Evolutionary conservation across 2,888 invertebrate genomes (phyloP).

Genomic region (Rhagium mordax): DNA sequence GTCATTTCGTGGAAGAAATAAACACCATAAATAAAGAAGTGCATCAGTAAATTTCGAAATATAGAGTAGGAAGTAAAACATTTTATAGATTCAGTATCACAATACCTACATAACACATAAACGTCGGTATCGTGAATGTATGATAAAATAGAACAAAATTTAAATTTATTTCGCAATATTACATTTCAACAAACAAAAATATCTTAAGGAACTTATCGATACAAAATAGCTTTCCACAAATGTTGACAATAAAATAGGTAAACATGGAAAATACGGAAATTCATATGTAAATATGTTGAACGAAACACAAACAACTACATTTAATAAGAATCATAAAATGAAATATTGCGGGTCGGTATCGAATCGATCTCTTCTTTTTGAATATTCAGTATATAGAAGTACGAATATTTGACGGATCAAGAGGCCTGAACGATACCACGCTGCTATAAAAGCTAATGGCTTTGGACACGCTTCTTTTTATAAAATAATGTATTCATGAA

Average conservation of each 20-base stretch:
- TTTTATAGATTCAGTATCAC: conserved; percentile 10
- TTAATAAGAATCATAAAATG: neutral
- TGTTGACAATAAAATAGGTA: neutral
- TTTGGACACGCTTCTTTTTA: too few relatives aligned
- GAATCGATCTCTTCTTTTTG: neutral
- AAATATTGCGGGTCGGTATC: neutral
- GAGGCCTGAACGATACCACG: too few relatives aligned
- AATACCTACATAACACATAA: conserved; percentile 4
- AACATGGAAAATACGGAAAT: neutral
- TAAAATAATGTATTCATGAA: too few relatives aligned
- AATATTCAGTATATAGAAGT: too few relatives aligned
- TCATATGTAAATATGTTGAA: neutral
- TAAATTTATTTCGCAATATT: conserved; percentile 9
- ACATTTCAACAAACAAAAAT: conserved; percentile 12
- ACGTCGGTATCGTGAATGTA: neutral
- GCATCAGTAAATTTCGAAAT: conserved; percentile 34
- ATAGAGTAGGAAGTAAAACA: neutral
- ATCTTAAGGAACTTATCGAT: conserved; percentile 12
- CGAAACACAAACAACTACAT: neutral
- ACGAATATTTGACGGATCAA: too few relatives aligned
- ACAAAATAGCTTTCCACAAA: neutral
- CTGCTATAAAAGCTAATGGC: too few relatives aligned
- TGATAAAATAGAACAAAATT: neutral
- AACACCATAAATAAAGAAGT: conserved; percentile 39
- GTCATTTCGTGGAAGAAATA: conserved; percentile 26